Base-by-base conservation (phyloP, 2,888 invertebrate genomes). In the Syritta pipiens region DNA sequence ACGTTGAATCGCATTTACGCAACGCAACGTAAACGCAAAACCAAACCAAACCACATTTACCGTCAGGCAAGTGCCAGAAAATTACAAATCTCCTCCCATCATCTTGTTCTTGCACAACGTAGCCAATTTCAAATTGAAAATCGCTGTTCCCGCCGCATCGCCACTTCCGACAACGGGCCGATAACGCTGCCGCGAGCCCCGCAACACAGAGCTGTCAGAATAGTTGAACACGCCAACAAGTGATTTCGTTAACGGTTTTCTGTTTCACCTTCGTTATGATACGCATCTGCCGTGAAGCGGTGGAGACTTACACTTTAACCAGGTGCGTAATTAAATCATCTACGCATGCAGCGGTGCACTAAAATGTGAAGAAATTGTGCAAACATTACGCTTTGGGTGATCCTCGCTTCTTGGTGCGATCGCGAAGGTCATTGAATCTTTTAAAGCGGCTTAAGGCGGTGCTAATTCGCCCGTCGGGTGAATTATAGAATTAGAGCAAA, bases 21-120 rank as follows among this genome's bases (percentile, higher is more conserved):
- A n/a, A n/a, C n/a, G n/a, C n/a, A n/a, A n/a, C n/a, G n/a, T n/a
- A n/a, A n/a, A n/a, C n/a, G n/a, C n/a, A n/a, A n/a, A n/a, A n/a
- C n/a, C n/a, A n/a, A n/a, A n/a, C n/a, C n/a, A n/a, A n/a, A n/a
- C n/a, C n/a, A n/a, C n/a, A n/a, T n/a, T n/a, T n/a, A n/a, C n/a
- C n/a, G n/a, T n/a, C n/a, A 59, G 28, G 5, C 53, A 75, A 75
- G 17, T 55, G 62, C 68, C 75, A 75, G 68, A 75, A 68, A 75
- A 68, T 68, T 53, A 68, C 37, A 62, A 22, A n/a, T 48, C 68
- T 49, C 42, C 55, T 48, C 30, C 57, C 28, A 59, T 46, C 55
- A 57, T 20, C 30, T 63, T 42, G 26, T 30, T 68, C 57, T 68
- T 57, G 67, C 67, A 49, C 57, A 68, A 68, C 49, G 37, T 37